Conservation (phyloP, 2,888 invertebrate species). For the Allophyes oxyacanthae region DNA sequence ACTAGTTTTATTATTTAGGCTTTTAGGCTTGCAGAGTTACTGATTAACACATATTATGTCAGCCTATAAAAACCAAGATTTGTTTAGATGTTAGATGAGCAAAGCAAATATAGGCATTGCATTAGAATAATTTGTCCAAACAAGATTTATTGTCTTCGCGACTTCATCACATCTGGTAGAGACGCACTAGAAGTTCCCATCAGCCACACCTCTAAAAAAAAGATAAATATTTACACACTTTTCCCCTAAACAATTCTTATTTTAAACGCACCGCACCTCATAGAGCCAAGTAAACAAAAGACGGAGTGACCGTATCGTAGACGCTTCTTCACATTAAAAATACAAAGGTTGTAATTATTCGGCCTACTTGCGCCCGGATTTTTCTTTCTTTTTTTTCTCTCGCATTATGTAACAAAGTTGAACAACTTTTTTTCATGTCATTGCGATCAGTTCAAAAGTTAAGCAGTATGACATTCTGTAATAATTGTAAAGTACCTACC, state of each 20-base stretch:
- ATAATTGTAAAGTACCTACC: not conserved
- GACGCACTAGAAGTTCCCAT: no score
- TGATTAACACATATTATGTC: no score
- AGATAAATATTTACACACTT: not conserved
- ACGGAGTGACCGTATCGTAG: conserved; percentile 1
- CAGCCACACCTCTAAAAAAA: not conserved
- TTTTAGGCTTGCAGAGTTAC: no score
- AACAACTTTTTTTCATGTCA: conserved; percentile 15
- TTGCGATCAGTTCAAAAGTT: conserved; percentile 3
- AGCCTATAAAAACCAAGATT: no score
- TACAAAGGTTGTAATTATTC: conserved; percentile 9
- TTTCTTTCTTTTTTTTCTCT: conserved; percentile 18
- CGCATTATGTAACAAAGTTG: conserved; percentile 26
- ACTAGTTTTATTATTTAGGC: no score
- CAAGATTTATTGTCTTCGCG: no score
- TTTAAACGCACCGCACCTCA: not conserved
- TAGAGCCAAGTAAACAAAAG: conserved; percentile 5
- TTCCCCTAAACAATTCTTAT: not conserved
- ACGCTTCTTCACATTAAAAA: conserved; percentile 6
- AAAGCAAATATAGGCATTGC: no score
- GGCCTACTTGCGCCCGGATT: not conserved
- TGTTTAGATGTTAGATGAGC: no score
- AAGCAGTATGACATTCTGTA: conserved; percentile 13
- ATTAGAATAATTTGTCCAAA: no score
- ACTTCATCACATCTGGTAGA: no score